Base-by-base conservation (phyloP, 2,888 invertebrate genomes). In the Zaprionus obscuricornis region DNA sequence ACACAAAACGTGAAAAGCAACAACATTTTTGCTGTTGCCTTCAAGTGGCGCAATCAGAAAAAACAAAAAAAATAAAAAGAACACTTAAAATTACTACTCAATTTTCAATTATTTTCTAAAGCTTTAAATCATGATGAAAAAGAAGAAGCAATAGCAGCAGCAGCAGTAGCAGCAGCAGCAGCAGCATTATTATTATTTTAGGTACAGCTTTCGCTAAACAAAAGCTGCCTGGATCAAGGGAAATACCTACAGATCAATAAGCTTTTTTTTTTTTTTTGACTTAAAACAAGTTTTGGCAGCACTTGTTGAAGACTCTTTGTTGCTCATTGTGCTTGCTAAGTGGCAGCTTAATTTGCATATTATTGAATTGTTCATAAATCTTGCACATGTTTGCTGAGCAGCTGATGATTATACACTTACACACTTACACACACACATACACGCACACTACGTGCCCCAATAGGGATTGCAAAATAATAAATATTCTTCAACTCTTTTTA, bases 341-440 rank as follows among this genome's bases (percentile, higher is more conserved):
- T 55, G 26, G 5, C 8, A 10, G 46, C 33, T 20, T 65, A n/a
- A 77, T 82, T 74, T 77, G 54, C 82, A 81, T 81, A 63, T 31
- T 57, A 55, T 50, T 62, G 51, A 51, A 54, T 56, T 66, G 31
- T 62, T 46, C 62, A 66, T 57, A 40, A 69, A 59, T 66, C 36
- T 47, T 29, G 49, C 37, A 60, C 74, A 58, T 52, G 50, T 63
- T 71, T 63, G 58, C n/a, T n/a, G 62, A 33, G 33, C 49, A 40
- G 27, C 26, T 60, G 37, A 3, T 16, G 22, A 63, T 59, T 55
- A 37, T 26, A 31, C 16, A n/a, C n/a, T 8, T 40, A 37, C 22
- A 3, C 13, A 31, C 4, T 27, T 5, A 11, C 26, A 54, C 4
- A 22, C 7, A 22, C 5, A 22, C 5, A 22, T 22, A 6, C 22